phyloP scores from a whole-genome alignment of 2,888 invertebrate species.

The Drosophila mercatorum region DNA sequence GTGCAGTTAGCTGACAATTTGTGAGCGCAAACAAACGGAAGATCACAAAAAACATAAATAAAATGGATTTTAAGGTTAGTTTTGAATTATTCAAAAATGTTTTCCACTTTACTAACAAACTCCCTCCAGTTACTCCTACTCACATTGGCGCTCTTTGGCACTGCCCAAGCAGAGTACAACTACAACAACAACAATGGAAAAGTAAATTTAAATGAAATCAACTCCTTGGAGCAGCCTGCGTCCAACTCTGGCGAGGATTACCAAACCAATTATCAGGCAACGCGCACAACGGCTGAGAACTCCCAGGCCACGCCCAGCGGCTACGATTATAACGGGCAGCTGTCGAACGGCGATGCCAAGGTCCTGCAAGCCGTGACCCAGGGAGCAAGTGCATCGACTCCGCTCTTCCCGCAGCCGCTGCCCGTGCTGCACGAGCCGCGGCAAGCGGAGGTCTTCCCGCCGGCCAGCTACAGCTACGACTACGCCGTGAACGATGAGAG shows the following conservation, averaged over 20 bases:
- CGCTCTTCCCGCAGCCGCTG: slow-evolving; percentile 36
- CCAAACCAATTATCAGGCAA: slow-evolving; percentile 51
- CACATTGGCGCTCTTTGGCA: slow-evolving; percentile 41
- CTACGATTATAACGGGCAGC: slow-evolving; percentile 53
- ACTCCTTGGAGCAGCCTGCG: slow-evolving; percentile 43
- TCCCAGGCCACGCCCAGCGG: slow-evolving; percentile 66
- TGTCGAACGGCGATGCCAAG: slow-evolving; percentile 31
- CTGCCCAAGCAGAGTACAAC: slow-evolving; percentile 44
- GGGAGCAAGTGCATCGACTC: slow-evolving; percentile 20
- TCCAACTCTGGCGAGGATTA: slow-evolving; percentile 61
- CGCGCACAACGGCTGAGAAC: slow-evolving; percentile 53
- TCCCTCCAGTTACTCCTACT: slow-evolving; percentile 54
- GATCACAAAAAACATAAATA: neutral
- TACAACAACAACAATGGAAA: slow-evolving; percentile 45
- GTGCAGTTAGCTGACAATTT: slow-evolving; percentile 66
- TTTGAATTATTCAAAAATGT: slow-evolving; percentile 31
- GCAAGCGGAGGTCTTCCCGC: slow-evolving; percentile 64
- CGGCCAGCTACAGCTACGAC: slow-evolving; percentile 82
- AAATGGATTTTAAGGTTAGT: slow-evolving; percentile 58
- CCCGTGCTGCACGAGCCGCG: slow-evolving; percentile 39
- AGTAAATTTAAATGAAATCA: slow-evolving; percentile 36
- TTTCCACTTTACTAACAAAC: neutral
- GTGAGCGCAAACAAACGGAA: slow-evolving; percentile 39
- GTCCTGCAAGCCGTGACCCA: slow-evolving; percentile 33
- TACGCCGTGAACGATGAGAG: slow-evolving; percentile 85